phyloP scores from a whole-genome alignment of 2,797 vertebrate species.

The Poeciliopsis paucimaculata region DNA sequence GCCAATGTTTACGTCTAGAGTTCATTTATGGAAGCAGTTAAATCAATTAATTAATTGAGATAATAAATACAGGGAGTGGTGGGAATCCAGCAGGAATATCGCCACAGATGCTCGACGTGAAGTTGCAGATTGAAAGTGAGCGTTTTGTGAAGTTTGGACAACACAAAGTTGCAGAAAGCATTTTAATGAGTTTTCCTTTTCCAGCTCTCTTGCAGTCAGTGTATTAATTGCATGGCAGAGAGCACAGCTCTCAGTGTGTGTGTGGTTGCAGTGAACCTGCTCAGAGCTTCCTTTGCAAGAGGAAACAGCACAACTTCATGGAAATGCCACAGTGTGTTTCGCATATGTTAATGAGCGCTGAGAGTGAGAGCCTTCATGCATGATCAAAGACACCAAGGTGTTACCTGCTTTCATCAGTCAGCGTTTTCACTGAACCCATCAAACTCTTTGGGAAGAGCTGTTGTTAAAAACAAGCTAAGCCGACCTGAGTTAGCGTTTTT shows the following conservation, averaged over 20 bases:
- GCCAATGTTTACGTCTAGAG: neutral
- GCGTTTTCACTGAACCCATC: conserved; percentile 28
- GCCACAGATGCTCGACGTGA: neutral
- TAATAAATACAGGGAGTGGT: neutral
- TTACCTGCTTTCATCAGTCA: conserved; percentile 22
- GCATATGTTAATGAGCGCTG: conserved; percentile 40
- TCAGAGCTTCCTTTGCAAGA: conserved; percentile 60
- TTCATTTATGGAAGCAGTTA: neutral
- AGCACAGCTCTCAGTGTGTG: conserved; percentile 26
- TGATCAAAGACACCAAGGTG: conserved; percentile 6
- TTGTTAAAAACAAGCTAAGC: neutral
- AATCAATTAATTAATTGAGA: neutral
- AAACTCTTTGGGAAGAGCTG: neutral
- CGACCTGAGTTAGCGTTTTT: conserved; percentile 18
- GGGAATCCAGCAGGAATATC: neutral
- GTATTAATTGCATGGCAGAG: neutral
- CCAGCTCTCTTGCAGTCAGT: neutral
- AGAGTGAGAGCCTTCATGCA: conserved; percentile 13
- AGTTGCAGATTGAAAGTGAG: neutral
- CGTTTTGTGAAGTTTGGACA: neutral
- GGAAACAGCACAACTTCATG: conserved; percentile 61
- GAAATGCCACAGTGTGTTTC: conserved; percentile 57
- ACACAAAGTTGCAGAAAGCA: neutral
- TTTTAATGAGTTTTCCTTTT: neutral
- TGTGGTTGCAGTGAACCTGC: conserved; percentile 31